phyloP scores from a whole-genome alignment of 2,113 vertebrate genomes.

The Anguilla rostrata region DNA sequence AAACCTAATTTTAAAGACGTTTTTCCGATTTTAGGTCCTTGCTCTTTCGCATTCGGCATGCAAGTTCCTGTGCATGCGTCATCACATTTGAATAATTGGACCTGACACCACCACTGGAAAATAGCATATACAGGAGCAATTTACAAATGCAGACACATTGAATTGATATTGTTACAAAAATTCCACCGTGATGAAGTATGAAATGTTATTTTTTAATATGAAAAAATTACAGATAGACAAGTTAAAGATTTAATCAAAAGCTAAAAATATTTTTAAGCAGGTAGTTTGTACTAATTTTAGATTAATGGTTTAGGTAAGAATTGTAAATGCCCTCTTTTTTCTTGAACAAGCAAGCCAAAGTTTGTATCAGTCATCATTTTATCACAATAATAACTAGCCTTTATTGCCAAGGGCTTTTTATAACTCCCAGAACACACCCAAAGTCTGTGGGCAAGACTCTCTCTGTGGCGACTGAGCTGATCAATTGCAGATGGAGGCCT shows the following conservation, averaged over 20 bases:
- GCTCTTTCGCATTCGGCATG: too few species aligned
- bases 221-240: background rate
- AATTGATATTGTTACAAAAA: too few species aligned
- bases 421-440: conserved; percentile 68
- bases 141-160: too few species aligned
- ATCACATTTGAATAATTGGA: too few species aligned
- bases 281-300: background rate
- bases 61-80: too few species aligned
- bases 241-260: background rate
- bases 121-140: too few species aligned
- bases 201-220: too few species aligned
- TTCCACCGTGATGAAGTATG: too few species aligned
- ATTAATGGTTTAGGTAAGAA: background rate
- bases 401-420: conserved; percentile 76
- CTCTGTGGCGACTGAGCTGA: conserved; percentile 43
- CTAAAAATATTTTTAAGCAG: background rate
- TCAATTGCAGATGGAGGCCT: conserved; percentile 50
- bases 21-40: too few species aligned
- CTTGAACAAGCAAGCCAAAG: conserved; percentile 30
- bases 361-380: conserved; percentile 52
- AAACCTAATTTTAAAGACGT: too few species aligned
- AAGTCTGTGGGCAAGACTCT: conserved; percentile 60
- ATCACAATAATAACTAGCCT: conserved; percentile 63
- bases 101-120: too few species aligned
- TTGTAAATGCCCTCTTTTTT: conserved; percentile 23